phyloP scores from a whole-genome alignment of 2,888 invertebrate genomes.

The Idaea dimidiata region DNA sequence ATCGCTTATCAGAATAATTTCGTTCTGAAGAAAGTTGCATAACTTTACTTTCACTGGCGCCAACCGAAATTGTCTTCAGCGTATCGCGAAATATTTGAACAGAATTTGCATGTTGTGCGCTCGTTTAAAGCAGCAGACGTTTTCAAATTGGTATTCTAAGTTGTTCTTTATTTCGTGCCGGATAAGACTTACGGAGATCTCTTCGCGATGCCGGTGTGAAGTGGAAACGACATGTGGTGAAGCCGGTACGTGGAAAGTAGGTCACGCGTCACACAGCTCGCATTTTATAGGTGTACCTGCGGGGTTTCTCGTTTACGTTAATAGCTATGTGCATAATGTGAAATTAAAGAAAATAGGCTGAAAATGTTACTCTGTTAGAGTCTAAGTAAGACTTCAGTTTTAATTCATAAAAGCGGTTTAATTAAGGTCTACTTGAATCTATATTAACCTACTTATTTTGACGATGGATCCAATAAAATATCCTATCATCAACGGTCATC shows the following conservation, averaged over 20 bases:
- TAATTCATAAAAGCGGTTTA: not conserved
- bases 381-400: not conserved
- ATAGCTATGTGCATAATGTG: constrained; percentile 32
- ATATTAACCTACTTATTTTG: not conserved
- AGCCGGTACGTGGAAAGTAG: constrained; percentile 72
- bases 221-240: constrained; percentile 60
- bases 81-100: constrained; percentile 62
- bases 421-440: not conserved
- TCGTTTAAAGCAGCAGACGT: constrained; percentile 51
- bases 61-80: constrained; percentile 58
- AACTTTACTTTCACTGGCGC: constrained; percentile 74
- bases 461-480: too few relatives aligned
- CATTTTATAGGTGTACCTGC: constrained; percentile 67
- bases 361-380: constrained; percentile 17
- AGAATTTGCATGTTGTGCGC: constrained; percentile 62
- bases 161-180: constrained; percentile 27
- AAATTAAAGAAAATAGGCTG: constrained; percentile 28
- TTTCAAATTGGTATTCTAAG: constrained; percentile 27
- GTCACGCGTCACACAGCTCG: constrained; percentile 73
- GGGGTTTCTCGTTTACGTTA: constrained; percentile 59
- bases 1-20: constrained; percentile 37
- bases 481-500: too few relatives aligned
- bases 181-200: constrained; percentile 42
- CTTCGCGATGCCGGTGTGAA: constrained; percentile 46
- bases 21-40: constrained; percentile 74